Evolutionary conservation across 2,113 vertebrate genomes (phyloP).

Genomic region (Pelecanoides urinatrix): DNA sequence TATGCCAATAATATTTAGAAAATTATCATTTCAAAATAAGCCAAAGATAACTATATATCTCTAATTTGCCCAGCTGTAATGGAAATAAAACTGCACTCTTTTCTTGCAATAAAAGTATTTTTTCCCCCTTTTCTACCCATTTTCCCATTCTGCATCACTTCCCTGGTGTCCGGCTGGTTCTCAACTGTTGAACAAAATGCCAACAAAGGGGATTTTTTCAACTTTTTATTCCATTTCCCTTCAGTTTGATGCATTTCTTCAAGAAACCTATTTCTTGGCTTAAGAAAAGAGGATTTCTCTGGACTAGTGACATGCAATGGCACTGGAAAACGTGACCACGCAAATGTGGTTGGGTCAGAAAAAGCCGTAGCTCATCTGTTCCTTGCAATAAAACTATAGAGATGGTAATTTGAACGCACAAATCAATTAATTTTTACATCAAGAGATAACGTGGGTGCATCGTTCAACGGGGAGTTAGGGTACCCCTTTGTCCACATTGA

Average conservation of each 20-base stretch:
- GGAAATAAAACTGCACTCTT: neutral
- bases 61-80: neutral
- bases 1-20: neutral
- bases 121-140: neutral
- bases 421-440: neutral
- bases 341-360: rapidly evolving
- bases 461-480: rapidly evolving
- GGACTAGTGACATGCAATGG: rapidly evolving
- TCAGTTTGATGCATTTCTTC: neutral
- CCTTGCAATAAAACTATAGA: neutral
- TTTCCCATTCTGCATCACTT: neutral
- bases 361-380: neutral
- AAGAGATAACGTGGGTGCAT: no score
- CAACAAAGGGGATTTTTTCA: neutral
- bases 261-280: neutral
- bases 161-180: neutral
- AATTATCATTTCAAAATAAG: neutral
- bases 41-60: neutral
- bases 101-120: neutral
- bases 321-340: neutral
- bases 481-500: rapidly evolving
- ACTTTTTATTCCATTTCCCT: neutral
- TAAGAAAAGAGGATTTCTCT: neutral
- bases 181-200: neutral
- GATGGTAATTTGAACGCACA: neutral